Evolutionary conservation across 2,888 invertebrate species (phyloP), one percentile per base, ranked within the genome.

Genomic region (Tortricodes alternella): DNA sequence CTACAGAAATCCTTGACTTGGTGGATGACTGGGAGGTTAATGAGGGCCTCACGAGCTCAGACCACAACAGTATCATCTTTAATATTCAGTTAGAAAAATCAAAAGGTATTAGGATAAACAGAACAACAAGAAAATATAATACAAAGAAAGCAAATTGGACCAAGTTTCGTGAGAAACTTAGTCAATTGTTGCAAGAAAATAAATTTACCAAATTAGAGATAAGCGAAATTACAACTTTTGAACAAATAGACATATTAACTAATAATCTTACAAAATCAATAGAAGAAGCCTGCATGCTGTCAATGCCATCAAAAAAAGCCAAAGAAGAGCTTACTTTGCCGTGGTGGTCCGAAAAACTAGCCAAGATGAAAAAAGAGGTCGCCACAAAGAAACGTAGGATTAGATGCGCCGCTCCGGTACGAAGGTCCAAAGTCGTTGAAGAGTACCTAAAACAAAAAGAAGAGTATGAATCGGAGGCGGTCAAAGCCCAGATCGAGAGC

Each of bases 261-360:
- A n/a, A 52, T 2, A n/a, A 2, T 18, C 55, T 48, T 11, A 44
- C 16, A 18, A 0, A 27, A 18, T n/a, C 27, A 8, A 39, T 61
- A 15, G 46, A 11, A 2, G 9, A 51, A 43, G 38, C 51, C 39
- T 58, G 58, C 27, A 32, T 27, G 7, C 0, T 23, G 7, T 6
- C 35, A 9, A 49, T 63, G 18, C 60, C 60, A 15, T 55, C 27
- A 37, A 50, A 46, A 18, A 60, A 61, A 15, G 13, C 5, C 1
- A 37, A 6, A 32, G 46, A 38, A 13, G 50, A 0, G 49, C 38
- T 49, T 11, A 53, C 32, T 15, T 13, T 52, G 13, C 62, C 63
- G 32, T 62, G 63, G 64, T 62, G 62, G 62, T 55, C 49, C 38
- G 53, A 49, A n/a, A 24, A 60, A 15, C 53, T 62, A 3, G 52